A percentile compares a stretch with the other conserved stretches of the same genome.
These are phyloP conservation scores for Agriopis leucophaearia DNA, from an alignment of 2,888 invertebrate species.

Conservation along the genomic window DNA sequence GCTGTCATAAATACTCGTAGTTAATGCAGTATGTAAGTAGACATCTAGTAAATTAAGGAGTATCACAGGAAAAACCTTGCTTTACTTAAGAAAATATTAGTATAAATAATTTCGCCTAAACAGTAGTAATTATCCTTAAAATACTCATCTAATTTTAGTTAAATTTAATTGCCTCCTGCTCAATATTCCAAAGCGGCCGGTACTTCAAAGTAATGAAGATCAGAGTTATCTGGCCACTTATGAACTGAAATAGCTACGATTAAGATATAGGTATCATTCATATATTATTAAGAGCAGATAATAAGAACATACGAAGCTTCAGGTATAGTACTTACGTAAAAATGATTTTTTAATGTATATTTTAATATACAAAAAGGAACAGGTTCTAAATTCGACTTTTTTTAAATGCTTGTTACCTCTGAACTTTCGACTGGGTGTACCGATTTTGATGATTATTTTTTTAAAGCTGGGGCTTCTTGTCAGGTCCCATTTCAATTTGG, in stretches of 20 bases:
- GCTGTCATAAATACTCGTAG: no score
- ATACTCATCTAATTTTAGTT: slow-evolving; percentile 15
- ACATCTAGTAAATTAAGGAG: background rate
- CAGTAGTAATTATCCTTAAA: background rate
- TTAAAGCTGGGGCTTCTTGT: no score
- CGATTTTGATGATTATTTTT: no score
- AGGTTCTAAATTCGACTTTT: no score
- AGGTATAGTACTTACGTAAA: background rate
- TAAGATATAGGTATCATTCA: slow-evolving; percentile 17
- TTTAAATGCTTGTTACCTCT: no score
- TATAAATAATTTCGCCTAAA: background rate
- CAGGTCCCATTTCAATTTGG: no score
- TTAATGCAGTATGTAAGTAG: background rate
- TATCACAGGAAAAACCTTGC: no score
- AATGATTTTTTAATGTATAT: no score
- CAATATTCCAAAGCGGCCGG: slow-evolving; percentile 19
- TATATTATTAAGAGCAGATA: slow-evolving; percentile 11
- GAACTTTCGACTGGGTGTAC: no score
- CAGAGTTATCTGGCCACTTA: slow-evolving; percentile 20
- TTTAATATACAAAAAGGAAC: no score
- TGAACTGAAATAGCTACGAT: slow-evolving; percentile 18
- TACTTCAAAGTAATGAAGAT: slow-evolving; percentile 22
- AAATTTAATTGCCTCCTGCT: slow-evolving; percentile 21
- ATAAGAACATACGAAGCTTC: slow-evolving; percentile 2
- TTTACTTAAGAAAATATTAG: no score